These are phyloP conservation scores for Scrobipalpa atriplicella DNA, from an alignment of 2,888 invertebrate species.

Conservation along the genomic window DNA sequence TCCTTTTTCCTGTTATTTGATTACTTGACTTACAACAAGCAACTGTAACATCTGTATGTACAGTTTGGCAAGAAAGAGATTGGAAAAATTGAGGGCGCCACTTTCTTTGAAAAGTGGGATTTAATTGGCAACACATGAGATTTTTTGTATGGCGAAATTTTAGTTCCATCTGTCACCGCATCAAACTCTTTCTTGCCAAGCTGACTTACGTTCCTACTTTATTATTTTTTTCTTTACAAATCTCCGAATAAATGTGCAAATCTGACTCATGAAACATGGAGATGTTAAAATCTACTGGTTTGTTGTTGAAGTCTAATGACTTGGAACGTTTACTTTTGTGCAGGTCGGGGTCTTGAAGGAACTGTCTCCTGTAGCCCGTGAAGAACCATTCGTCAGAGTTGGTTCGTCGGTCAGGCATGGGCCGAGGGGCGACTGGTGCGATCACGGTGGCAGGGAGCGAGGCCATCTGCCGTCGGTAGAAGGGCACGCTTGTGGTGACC, in stretches of 20 bases:
- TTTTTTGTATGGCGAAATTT: no score
- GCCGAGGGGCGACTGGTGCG: no score
- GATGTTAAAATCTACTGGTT: conserved; percentile 51
- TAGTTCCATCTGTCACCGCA: no score
- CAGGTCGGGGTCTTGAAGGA: conserved; percentile 38
- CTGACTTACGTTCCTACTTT: no score
- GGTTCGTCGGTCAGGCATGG: conserved; percentile 41
- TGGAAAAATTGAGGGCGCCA: no score
- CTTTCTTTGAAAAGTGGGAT: no score
- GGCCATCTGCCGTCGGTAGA: background rate
- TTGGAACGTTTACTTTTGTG: conserved; percentile 49
- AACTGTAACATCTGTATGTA: no score
- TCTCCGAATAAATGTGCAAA: conserved; percentile 10
- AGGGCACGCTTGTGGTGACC: conserved; percentile 26
- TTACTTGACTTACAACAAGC: no score
- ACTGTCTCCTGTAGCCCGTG: conserved; percentile 51
- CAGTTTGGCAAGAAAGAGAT: no score
- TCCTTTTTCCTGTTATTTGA: no score
- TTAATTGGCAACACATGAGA: no score
- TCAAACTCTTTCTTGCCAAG: no score
- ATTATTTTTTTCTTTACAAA: background rate
- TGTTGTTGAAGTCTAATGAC: conserved; percentile 52
- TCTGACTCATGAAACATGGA: background rate
- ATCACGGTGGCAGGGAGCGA: background rate
- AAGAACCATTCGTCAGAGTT: conserved; percentile 70